Evolutionary conservation across 92 coral and sea anemone species (phyloP), one percentile per base, ranked within the genome.

Genomic region (Heliopora coerulea): DNA sequence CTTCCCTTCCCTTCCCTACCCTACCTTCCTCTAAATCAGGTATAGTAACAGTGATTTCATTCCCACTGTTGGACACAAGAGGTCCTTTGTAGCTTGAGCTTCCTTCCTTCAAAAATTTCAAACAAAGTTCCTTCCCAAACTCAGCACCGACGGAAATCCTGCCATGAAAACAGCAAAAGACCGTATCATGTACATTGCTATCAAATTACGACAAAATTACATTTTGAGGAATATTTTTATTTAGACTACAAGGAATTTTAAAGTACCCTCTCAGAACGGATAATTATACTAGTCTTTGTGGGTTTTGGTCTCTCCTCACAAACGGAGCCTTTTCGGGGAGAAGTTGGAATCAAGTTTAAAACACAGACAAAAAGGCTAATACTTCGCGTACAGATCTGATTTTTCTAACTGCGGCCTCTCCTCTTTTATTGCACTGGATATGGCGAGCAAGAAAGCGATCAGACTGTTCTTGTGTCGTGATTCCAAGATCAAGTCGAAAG

Each of bases 401-500:
- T 67, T 67, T 49, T 67, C 74, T 23, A 46, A 44, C 8, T 27
- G 54, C 21, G 54, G 37, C 33, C 40, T 20, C 15, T 24, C 59
- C n/a, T 49, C 57, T 30, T 67, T 67, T 17, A 21, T 19, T 10
- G 33, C 39, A 59, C 32, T 44, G 33, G 54, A 27, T 18, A 49
- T 67, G 59, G 74, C 74, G 40, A 67, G 52, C 12, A 67, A 41
- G 37, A 44, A 67, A 27, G 74, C 58, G 33, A 67, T 67, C 74
- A 67, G 33, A 67, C 74, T 67, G 54, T 49, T 44, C 58, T 67
- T 67, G 52, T 67, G 75, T n/a, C 59, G 24, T 31, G 92, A 78
- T 21, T 90, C 88, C 28, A 88, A 76, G 48, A 90, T 66, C 27
- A 68, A 65, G 78, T 90, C 96, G 34, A 84, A 86, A 14, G 89